Percentiles rank a stretch among this genome's conserved stretches.
These are phyloP conservation scores for Rhinogobio ventralis DNA, from an alignment of 2,797 vertebrate species.

Conservation along the genomic window DNA sequence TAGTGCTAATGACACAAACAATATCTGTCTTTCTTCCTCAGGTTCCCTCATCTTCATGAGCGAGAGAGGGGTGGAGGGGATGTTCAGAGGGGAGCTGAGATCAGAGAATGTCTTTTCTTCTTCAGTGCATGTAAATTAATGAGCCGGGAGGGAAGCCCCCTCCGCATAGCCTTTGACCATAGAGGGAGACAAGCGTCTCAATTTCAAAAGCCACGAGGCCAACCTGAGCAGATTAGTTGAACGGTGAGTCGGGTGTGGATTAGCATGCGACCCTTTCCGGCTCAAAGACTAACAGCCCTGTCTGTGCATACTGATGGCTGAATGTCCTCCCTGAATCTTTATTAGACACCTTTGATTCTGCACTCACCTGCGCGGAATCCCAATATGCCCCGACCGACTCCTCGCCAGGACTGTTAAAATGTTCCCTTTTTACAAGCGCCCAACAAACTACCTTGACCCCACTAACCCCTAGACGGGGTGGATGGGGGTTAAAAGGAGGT, in stretches of 20 bases:
- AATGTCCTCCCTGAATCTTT: slow-evolving; percentile 76
- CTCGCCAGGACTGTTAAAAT: slow-evolving; percentile 64
- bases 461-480: slow-evolving; percentile 37
- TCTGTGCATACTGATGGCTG: slow-evolving; percentile 83
- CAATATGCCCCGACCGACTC: slow-evolving; percentile 68
- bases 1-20: slow-evolving; percentile 23
- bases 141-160: slow-evolving; percentile 46
- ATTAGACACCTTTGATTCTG: slow-evolving; percentile 73
- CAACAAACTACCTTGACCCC: slow-evolving; percentile 44
- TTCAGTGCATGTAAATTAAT: slow-evolving; percentile 47
- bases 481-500: background rate
- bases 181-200: slow-evolving; percentile 69
- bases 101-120: slow-evolving; percentile 42
- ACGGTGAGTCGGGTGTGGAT: slow-evolving; percentile 71
- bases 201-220: slow-evolving; percentile 79
- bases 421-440: slow-evolving; percentile 28
- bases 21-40: background rate
- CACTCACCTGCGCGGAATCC: slow-evolving; percentile 79
- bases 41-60: slow-evolving; percentile 23
- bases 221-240: slow-evolving; percentile 79
- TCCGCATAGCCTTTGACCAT: slow-evolving; percentile 50
- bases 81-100: slow-evolving; percentile 25
- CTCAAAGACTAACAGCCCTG: slow-evolving; percentile 76
- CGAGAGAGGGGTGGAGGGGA: background rate
- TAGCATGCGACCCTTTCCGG: slow-evolving; percentile 81